phyloP scores from a whole-genome alignment of 1,140 invertebrate species.

The Dreissena rostriformis region DNA sequence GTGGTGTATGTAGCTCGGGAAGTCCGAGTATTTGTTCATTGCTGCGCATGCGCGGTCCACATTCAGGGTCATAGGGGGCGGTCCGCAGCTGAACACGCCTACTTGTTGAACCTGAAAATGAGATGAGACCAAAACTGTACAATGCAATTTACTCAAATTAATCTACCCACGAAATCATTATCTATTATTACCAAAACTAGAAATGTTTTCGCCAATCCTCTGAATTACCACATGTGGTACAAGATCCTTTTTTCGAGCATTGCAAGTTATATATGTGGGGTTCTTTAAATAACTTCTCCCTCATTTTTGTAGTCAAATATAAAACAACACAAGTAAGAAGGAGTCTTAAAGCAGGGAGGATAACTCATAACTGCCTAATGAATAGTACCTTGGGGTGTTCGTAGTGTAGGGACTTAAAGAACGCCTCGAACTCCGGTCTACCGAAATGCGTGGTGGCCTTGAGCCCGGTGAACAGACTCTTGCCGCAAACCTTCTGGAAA shows the following conservation, averaged over 20 bases:
- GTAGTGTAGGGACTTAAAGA: constrained; percentile 98
- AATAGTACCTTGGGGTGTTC: constrained; percentile 94
- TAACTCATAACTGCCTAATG: background rate
- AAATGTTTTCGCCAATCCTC: no score
- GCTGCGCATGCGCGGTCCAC: constrained; percentile 42
- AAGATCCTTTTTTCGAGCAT: no score
- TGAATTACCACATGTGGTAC: no score
- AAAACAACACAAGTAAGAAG: background rate
- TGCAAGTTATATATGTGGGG: no score
- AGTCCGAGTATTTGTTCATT: constrained; percentile 50
- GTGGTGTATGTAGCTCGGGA: constrained; percentile 46
- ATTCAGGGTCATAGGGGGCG: constrained; percentile 43
- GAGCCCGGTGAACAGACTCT: constrained; percentile 98
- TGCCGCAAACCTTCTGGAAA: constrained; percentile 97
- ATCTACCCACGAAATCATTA: no score
- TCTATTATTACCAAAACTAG: no score
- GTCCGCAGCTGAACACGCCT: constrained; percentile 52
- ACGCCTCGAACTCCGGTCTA: constrained; percentile 98
- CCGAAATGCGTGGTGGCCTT: constrained; percentile 98
- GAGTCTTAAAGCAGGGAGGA: background rate
- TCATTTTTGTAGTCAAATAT: no score
- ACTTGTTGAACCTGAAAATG: constrained; percentile 41
- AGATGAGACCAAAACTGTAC: no score
- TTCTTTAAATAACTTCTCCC: no score
- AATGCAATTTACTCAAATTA: no score